phyloP scores from a whole-genome alignment of 2,888 invertebrate species.

The Eupeodes latifasciatus region DNA sequence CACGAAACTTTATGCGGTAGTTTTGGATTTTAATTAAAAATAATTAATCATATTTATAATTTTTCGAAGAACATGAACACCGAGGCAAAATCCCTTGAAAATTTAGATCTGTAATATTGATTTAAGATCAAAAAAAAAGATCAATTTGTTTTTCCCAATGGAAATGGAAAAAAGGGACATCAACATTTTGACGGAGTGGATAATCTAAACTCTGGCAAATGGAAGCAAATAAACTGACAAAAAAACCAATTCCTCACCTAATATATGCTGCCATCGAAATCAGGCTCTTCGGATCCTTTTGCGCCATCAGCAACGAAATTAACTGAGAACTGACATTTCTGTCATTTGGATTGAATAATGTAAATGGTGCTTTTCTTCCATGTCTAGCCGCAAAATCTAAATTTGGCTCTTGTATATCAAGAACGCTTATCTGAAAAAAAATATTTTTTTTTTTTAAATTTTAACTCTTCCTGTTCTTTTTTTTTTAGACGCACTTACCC shows the following conservation, averaged over 20 bases:
- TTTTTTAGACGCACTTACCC: neutral
- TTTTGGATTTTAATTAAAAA: no score
- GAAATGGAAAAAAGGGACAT: no score
- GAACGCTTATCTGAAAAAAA: constrained; percentile 8
- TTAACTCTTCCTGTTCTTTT: neutral
- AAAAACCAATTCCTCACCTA: neutral
- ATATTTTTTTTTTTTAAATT: neutral
- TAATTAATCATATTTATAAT: no score
- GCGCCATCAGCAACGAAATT: constrained; percentile 7
- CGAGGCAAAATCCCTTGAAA: no score
- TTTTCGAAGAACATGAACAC: no score
- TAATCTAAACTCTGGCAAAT: no score
- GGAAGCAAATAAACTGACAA: no score
- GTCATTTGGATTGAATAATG: constrained; percentile 43
- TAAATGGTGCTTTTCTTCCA: constrained; percentile 38
- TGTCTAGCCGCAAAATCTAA: constrained; percentile 28
- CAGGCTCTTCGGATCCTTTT: constrained; percentile 16
- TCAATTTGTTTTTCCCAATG: no score
- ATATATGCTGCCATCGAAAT: constrained; percentile 41
- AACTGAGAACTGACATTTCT: constrained; percentile 32
- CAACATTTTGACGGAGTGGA: no score
- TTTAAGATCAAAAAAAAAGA: no score
- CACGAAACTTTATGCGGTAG: no score
- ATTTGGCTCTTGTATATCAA: constrained; percentile 38
- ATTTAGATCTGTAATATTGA: no score